A percentile compares a stretch with the other conserved stretches of the same genome.
phyloP scores from a whole-genome alignment of 2,797 vertebrate species.

The Antennarius maculatus region DNA sequence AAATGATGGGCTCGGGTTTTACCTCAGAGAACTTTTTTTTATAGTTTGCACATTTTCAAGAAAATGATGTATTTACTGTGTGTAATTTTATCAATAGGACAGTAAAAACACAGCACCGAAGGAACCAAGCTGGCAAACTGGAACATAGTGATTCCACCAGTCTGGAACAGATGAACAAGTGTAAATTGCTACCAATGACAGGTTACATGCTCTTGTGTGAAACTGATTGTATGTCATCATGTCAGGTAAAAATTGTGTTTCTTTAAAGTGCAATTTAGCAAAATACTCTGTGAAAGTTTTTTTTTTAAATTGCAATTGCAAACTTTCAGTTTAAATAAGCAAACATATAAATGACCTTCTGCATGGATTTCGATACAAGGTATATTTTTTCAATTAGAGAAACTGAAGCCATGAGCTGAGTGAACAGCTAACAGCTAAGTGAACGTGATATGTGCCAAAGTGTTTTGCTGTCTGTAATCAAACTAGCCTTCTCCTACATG shows the following conservation, averaged over 20 bases:
- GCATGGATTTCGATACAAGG: slow-evolving; percentile 9
- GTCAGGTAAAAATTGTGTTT: slow-evolving; percentile 39
- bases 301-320: slow-evolving; percentile 34
- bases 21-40: slow-evolving; percentile 28
- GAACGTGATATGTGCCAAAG: not conserved
- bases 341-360: slow-evolving; percentile 17
- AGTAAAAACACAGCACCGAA: slow-evolving; percentile 27
- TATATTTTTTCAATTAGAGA: slow-evolving; percentile 24
- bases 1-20: slow-evolving; percentile 28
- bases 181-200: slow-evolving; percentile 63
- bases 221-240: slow-evolving; percentile 28
- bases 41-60: slow-evolving; percentile 54
- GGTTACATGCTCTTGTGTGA: slow-evolving; percentile 51
- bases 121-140: slow-evolving; percentile 38
- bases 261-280: slow-evolving; percentile 39
- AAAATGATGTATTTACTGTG: slow-evolving; percentile 31
- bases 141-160: slow-evolving; percentile 67
- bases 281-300: slow-evolving; percentile 2
- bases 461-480: slow-evolving; percentile 12
- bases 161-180: slow-evolving; percentile 52
- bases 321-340: slow-evolving; percentile 14
- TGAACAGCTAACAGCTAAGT: not conserved
- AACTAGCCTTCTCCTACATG: not conserved
- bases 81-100: slow-evolving; percentile 51
- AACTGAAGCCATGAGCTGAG: slow-evolving; percentile 5